Percentiles rank a stretch among this genome's conserved stretches.
Evolutionary conservation across 2,888 invertebrate genomes (phyloP).

Genomic region (Luperina testacea): DNA sequence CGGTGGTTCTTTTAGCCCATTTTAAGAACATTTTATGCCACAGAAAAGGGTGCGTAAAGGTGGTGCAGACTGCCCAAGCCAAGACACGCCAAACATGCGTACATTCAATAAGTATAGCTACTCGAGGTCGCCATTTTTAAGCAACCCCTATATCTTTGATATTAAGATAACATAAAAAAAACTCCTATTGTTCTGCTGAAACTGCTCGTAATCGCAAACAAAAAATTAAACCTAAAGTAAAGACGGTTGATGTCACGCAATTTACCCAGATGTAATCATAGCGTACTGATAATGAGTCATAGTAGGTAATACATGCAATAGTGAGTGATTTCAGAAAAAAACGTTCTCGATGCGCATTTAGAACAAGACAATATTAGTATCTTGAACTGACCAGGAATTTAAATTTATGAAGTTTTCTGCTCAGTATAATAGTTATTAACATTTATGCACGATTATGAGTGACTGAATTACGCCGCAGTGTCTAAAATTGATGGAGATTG

Average conservation of each 20-base stretch:
- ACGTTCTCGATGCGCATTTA: neutral
- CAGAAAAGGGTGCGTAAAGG: too few species aligned
- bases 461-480: neutral
- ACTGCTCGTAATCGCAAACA: constrained; percentile 13
- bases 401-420: neutral
- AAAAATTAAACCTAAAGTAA: constrained; percentile 48
- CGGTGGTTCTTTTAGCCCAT: neutral
- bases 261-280: constrained; percentile 55
- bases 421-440: neutral
- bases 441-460: constrained; percentile 3
- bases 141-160: neutral
- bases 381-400: neutral
- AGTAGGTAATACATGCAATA: constrained; percentile 19
- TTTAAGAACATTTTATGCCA: neutral
- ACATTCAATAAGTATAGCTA: neutral
- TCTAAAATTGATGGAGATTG: neutral
- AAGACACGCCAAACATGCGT: too few species aligned
- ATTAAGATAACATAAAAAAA: neutral
- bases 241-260: constrained; percentile 57
- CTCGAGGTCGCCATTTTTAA: neutral
- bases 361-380: constrained; percentile 7
- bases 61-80: neutral
- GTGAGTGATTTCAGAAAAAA: constrained; percentile 20
- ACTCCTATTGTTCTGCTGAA: neutral
- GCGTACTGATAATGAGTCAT: constrained; percentile 54